These are phyloP conservation scores for Alcis repandata DNA, from an alignment of 2,888 invertebrate species.

Conservation along the genomic window DNA sequence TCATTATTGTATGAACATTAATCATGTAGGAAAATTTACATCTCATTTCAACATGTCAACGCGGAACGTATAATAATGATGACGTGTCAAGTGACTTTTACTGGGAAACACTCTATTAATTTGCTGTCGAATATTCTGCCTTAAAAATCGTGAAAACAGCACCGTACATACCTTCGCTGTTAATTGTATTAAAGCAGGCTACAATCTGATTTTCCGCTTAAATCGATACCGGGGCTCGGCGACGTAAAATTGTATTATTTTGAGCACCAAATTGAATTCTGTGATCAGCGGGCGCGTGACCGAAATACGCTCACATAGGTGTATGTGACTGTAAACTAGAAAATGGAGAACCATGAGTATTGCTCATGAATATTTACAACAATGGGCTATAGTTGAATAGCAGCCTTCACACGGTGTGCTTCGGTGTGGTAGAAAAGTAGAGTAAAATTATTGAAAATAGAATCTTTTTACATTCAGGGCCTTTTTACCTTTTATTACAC, in stretches of 20 bases:
- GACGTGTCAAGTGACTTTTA: not conserved
- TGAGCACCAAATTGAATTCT: slow-evolving; percentile 70
- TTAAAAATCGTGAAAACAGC: slow-evolving; percentile 11
- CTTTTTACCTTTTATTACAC: too few species aligned
- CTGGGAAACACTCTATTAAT: not conserved
- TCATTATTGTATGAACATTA: too few species aligned
- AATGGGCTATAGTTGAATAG: not conserved
- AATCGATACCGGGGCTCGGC: slow-evolving; percentile 68
- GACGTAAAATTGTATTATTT: slow-evolving; percentile 75
- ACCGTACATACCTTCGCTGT: slow-evolving; percentile 43
- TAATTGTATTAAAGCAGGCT: slow-evolving; percentile 70
- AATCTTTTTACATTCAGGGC: too few species aligned
- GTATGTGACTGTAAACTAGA: slow-evolving; percentile 50
- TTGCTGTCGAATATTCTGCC: not conserved
- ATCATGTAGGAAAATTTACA: not conserved
- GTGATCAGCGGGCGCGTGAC: slow-evolving; percentile 70
- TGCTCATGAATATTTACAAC: slow-evolving; percentile 18
- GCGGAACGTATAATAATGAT: not conserved
- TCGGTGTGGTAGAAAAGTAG: too few species aligned
- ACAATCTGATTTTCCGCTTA: slow-evolving; percentile 70
- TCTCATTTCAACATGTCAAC: not conserved
- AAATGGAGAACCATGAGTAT: slow-evolving; percentile 1
- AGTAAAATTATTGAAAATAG: too few species aligned
- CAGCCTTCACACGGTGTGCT: not conserved
- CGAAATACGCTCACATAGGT: slow-evolving; percentile 52